Conservation (phyloP, 2,888 invertebrate genomes). For the Phaonia tiefii region DNA sequence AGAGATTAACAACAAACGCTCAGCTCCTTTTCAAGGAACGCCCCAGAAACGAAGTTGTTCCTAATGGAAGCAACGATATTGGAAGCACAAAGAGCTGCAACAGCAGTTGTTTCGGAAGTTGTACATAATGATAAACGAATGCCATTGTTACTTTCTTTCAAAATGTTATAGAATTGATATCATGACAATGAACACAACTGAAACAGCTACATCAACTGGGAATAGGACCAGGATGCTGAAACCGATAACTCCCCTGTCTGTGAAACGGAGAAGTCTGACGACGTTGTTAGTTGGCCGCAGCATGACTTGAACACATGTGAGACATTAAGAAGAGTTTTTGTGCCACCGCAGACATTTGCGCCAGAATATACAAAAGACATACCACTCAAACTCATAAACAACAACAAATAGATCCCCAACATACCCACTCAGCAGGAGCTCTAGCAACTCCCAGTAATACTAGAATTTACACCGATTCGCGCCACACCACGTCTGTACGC, state of each 20-base stretch:
- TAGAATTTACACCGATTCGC: no score
- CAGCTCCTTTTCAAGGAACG: no score
- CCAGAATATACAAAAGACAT: slow-evolving; percentile 20
- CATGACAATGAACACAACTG: slow-evolving; percentile 22
- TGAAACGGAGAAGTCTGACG: background rate
- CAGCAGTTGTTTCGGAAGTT: slow-evolving; percentile 4
- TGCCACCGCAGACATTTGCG: slow-evolving; percentile 57
- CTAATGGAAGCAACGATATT: no score
- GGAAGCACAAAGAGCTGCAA: background rate
- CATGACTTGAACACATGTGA: slow-evolving; percentile 29
- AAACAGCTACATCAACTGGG: slow-evolving; percentile 15
- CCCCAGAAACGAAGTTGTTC: no score
- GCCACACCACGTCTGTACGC: no score
- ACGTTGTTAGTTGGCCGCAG: slow-evolving; percentile 32
- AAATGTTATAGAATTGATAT: slow-evolving; percentile 37
- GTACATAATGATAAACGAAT: slow-evolving; percentile 55
- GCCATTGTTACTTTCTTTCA: slow-evolving; percentile 14
- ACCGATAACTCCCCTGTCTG: slow-evolving; percentile 5
- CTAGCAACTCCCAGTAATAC: slow-evolving; percentile 24
- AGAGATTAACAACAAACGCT: no score
- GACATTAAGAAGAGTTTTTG: slow-evolving; percentile 44
- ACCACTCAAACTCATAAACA: slow-evolving; percentile 46
- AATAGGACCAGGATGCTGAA: slow-evolving; percentile 19
- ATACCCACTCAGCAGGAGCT: slow-evolving; percentile 19
- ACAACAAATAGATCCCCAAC: no score